A percentile compares a stretch with the other conserved stretches of the same genome.
Conservation (phyloP, 2,888 invertebrate genomes). For the Dicycla oo region DNA sequence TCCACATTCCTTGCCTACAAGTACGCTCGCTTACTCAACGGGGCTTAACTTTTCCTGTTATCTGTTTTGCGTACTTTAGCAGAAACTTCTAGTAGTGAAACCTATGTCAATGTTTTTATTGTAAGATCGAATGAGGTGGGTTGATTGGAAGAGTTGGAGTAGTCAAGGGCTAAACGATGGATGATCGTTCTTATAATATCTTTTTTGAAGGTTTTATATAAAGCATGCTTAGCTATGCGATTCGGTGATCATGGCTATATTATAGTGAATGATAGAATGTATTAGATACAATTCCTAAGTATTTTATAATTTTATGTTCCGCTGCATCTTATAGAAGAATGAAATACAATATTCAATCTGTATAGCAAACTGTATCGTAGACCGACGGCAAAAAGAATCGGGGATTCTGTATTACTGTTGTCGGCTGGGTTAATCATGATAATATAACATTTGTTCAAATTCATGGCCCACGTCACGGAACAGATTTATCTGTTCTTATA, state of each 20-base stretch:
- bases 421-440: too few relatives aligned
- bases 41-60: constrained; percentile 75
- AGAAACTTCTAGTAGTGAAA: constrained; percentile 30
- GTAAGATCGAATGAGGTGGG: constrained; percentile 29
- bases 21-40: constrained; percentile 66
- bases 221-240: too few relatives aligned
- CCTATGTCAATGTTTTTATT: constrained; percentile 56
- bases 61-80: constrained; percentile 64
- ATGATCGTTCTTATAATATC: neutral
- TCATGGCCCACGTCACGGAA: too few relatives aligned
- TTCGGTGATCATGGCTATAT: neutral
- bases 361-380: too few relatives aligned
- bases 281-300: neutral
- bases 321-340: neutral
- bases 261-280: neutral
- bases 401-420: neutral
- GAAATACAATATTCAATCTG: too few relatives aligned
- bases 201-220: neutral
- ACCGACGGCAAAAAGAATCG: too few relatives aligned
- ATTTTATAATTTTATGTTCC: neutral
- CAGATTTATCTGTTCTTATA: too few relatives aligned
- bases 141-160: constrained; percentile 12
- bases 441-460: too few relatives aligned
- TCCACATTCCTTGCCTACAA: constrained; percentile 58
- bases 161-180: neutral